Evolutionary conservation across 2,113 vertebrate genomes (phyloP), one percentile per base, ranked within the genome.

Genomic region (Rallus limicola): DNA sequence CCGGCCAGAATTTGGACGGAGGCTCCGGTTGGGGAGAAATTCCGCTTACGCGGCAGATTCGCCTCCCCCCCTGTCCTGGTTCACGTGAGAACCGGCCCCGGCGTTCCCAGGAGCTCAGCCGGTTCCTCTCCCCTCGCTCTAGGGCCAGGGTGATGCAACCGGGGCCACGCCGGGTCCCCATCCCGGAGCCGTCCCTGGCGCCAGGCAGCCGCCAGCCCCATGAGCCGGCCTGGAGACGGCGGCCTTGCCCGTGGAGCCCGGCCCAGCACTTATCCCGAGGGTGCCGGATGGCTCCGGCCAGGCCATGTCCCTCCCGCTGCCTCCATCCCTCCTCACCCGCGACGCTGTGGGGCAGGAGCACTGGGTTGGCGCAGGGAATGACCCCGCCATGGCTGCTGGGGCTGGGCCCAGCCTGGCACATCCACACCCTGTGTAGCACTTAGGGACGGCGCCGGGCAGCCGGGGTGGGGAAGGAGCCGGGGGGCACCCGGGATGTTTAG

Each of bases 231-330:
- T n/a, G 60, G 34, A 20, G 52, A 14, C 13, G 10, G 23, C 15
- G 16, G 75, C n/a, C 31, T 9, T 31, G 44, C 56, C 28, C 24
- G 10, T 13, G 9, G 50, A 46, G 36, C 75, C 63, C n/a, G 26
- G 46, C 65, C 91, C 93, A 95, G 96, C 96, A 96, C 96, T 96
- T 96, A 96, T 52, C 84, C 70, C 53, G 14, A 74, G 79, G 75
- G 68, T 36, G 65, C 65, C 65, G 53, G 48, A 10, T 1, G 33
- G 60, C 60, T 15, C 44, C 3, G 10, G 36, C 29, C 2, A 8
- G 71, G 62, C 31, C 13, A 12, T 1, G 11, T 46, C 44, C 44
- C 44, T 46, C 44, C 44, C 17, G 17, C 2, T 9, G 2, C 8
- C 40, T 50, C 64, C 72, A 19, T 58, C 65, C 42, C 26, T 38